Evolutionary conservation across 2,113 vertebrate species (phyloP).

Genomic region (Saguinus midas): DNA sequence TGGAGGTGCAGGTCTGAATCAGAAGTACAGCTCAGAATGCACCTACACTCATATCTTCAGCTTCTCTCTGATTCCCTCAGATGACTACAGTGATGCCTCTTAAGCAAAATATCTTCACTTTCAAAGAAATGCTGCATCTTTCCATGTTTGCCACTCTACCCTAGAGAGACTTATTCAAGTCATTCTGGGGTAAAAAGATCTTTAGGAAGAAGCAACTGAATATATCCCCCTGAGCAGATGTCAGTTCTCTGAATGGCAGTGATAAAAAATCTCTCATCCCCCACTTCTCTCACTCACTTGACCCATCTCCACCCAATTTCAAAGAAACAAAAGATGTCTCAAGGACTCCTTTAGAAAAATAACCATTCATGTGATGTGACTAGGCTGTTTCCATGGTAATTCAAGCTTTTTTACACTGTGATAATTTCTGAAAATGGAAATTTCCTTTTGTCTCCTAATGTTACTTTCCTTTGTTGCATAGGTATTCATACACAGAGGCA

Average conservation of each 20-base stretch:
- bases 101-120: slow-evolving; percentile 15
- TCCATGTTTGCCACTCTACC: slow-evolving; percentile 42
- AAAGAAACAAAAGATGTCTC: slow-evolving; percentile 84
- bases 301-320: slow-evolving; percentile 74
- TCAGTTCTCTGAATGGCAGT: slow-evolving; percentile 40
- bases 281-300: slow-evolving; percentile 59
- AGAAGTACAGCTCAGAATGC: background rate
- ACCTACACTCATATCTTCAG: background rate
- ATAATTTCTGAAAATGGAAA: slow-evolving; percentile 83
- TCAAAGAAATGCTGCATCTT: slow-evolving; percentile 10
- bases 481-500: slow-evolving; percentile 63
- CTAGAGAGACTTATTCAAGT: slow-evolving; percentile 32
- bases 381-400: slow-evolving; percentile 84
- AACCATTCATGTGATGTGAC: slow-evolving; percentile 79
- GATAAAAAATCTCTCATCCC: slow-evolving; percentile 61
- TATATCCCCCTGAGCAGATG: slow-evolving; percentile 10
- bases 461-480: slow-evolving; percentile 67
- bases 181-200: slow-evolving; percentile 46
- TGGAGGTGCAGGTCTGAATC: background rate
- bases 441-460: slow-evolving; percentile 81
- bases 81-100: background rate
- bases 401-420: slow-evolving; percentile 78
- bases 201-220: rapidly evolving
- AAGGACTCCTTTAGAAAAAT: slow-evolving; percentile 83
- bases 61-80: background rate